Conservation (phyloP, 1,140 invertebrate species). For the Latrodectus geometricus region DNA sequence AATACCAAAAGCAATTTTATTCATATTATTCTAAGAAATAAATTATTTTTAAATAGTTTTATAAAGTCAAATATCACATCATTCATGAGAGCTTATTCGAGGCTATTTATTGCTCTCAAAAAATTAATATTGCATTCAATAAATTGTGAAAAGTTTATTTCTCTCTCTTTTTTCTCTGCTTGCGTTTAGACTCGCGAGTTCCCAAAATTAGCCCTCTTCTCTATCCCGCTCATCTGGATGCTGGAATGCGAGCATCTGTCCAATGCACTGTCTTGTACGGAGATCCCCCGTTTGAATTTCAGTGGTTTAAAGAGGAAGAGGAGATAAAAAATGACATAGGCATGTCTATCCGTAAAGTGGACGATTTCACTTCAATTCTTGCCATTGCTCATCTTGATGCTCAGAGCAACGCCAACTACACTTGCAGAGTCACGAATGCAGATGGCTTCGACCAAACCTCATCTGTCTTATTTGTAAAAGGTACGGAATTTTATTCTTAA, state of each 20-base stretch:
- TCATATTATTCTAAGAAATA: too few relatives aligned
- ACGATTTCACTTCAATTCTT: slow-evolving; percentile 67
- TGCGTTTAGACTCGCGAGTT: too few relatives aligned
- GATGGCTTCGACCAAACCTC: slow-evolving; percentile 11
- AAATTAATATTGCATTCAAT: too few relatives aligned
- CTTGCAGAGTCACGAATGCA: slow-evolving; percentile 61
- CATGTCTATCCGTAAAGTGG: slow-evolving; percentile 15
- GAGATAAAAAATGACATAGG: neutral
- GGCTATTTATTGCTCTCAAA: too few relatives aligned
- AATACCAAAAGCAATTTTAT: too few relatives aligned
- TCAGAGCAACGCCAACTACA: slow-evolving; percentile 63
- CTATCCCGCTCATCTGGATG: slow-evolving; percentile 73
- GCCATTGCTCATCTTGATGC: slow-evolving; percentile 43
- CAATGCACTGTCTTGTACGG: slow-evolving; percentile 66
- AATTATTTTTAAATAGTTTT: too few relatives aligned
- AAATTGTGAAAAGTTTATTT: too few relatives aligned
- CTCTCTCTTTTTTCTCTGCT: neutral
- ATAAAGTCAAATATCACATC: too few relatives aligned
- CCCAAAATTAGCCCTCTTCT: slow-evolving; percentile 53
- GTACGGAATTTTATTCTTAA: too few relatives aligned
- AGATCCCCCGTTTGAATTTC: slow-evolving; percentile 62
- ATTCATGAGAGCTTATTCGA: too few relatives aligned
- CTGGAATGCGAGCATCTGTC: slow-evolving; percentile 76
- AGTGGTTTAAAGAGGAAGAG: slow-evolving; percentile 63
- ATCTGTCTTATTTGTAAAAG: too few relatives aligned